Percentiles rank a stretch among this genome's conserved stretches.
Conservation (phyloP, 2,113 vertebrate genomes). For the Gyps fulvus region DNA sequence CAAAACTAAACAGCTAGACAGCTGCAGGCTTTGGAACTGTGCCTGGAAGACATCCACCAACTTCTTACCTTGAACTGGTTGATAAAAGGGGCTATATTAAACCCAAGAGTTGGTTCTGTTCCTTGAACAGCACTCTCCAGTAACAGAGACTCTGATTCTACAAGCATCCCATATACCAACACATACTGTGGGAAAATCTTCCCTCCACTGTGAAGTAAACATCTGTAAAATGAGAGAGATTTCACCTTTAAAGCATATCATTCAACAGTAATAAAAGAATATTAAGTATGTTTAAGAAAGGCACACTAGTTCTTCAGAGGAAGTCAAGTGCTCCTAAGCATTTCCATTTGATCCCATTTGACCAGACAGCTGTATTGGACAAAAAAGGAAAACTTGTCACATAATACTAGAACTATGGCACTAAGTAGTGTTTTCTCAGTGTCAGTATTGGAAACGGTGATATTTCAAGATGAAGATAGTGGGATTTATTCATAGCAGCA, state of each 20-base stretch:
- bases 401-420: neutral
- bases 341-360: neutral
- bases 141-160: constrained; percentile 87
- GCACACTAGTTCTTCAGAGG: neutral
- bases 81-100: constrained; percentile 94
- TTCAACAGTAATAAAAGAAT: neutral
- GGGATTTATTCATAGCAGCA: neutral
- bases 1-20: neutral
- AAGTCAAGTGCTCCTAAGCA: neutral
- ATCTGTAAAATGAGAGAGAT: constrained; percentile 70
- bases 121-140: constrained; percentile 93
- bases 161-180: constrained; percentile 86
- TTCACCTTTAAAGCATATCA: neutral
- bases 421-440: neutral
- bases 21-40: neutral
- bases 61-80: constrained; percentile 92
- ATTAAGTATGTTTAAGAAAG: neutral
- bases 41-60: neutral
- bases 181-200: constrained; percentile 91
- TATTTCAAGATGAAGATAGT: neutral
- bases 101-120: constrained; percentile 87
- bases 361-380: neutral
- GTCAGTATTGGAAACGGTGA: neutral
- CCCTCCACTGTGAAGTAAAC: constrained; percentile 90
- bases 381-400: neutral